phyloP scores from a whole-genome alignment of 2,113 vertebrate species.

The human region GRCh38 chr9:115069001-115069500 shows the following conservation, averaged over 20 bases:
- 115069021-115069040: not conserved
- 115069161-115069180: not conserved
- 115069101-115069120: constrained; percentile 2
- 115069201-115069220: not conserved
- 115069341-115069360: not conserved
- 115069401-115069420: not conserved
- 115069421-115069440: not conserved
- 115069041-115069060: not conserved
- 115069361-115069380: not conserved
- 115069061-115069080: not conserved
- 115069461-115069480: not conserved
- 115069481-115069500: no score
- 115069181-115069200: not conserved
- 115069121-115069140: not conserved
- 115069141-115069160: not conserved
- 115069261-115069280: not conserved
- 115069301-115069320: not conserved
- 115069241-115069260: not conserved
- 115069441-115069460: not conserved
- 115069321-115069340: not conserved
- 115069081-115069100: not conserved
- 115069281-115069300: not conserved
- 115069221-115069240: not conserved
- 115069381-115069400: not conserved
- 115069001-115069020: not conserved